Conservation (phyloP, 2,888 invertebrate species). For the Schizaphis graminum region DNA sequence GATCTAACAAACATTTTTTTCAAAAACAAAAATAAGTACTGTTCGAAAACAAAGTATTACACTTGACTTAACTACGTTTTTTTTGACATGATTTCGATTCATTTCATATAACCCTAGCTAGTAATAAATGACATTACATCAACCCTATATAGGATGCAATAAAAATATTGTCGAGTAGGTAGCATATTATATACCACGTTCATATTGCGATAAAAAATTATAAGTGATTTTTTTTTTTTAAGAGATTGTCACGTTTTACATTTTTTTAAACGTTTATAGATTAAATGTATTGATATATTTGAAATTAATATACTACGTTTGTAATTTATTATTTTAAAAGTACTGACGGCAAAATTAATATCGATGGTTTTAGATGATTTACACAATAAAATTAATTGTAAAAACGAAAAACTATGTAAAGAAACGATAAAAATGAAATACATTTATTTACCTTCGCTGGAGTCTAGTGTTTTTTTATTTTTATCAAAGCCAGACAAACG, state of each 20-base stretch:
- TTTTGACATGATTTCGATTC: background rate
- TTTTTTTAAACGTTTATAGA: conserved; percentile 1
- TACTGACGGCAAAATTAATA: background rate
- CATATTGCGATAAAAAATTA: background rate
- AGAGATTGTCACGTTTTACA: conserved; percentile 22
- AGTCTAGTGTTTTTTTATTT: background rate
- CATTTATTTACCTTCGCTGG: background rate
- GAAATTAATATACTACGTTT: conserved; percentile 19
- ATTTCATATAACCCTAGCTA: background rate
- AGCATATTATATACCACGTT: background rate
- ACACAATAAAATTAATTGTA: conserved; percentile 36
- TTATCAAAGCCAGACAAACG: background rate
- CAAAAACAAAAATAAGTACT: background rate
- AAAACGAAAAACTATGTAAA: background rate
- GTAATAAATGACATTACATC: too few species aligned
- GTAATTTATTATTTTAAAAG: conserved; percentile 5
- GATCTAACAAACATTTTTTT: background rate
- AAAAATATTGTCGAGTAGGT: conserved; percentile 14
- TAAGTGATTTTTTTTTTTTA: background rate
- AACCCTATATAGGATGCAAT: background rate
- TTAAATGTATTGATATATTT: conserved; percentile 9
- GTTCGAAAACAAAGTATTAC: background rate
- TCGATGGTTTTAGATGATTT: background rate
- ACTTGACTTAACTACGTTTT: background rate
- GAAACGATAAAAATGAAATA: background rate